Evolutionary conservation across 2,888 invertebrate species (phyloP), one percentile per base, ranked within the genome.

Genomic region (Meliscaeva auricollis): DNA sequence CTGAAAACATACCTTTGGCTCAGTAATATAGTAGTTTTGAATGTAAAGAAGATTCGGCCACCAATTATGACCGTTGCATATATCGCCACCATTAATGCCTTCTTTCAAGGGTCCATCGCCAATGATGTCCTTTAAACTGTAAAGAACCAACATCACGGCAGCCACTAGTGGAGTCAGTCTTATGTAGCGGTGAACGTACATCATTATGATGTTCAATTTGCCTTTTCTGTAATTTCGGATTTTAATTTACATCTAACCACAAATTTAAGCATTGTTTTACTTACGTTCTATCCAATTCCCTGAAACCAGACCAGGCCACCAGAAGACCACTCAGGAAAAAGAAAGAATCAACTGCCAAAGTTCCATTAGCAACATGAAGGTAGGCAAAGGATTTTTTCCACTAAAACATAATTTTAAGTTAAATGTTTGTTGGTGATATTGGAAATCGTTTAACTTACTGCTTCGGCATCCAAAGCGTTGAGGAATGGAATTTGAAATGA

Each of bases 271-370:
- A 15, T 1, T 5, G 3, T 20, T 8, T 3, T 1, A 30, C 60
- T 64, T 50, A 83, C 83, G 69, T 74, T 74, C 20, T 74, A 52
- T 88, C 88, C 13, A 88, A 54, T 54, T 88, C 81, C 44, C 69
- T 76, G 7, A 88, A 80, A 0, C 85, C 72, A 3, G 83, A 35
- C 78, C 87, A 81, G 0, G 93, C 92, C 3, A 93, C 92, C 0
- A 94, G 90, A 8, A 94, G 89, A 8, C 94, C 94, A 87, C 94
- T 93, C 38, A 94, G 87, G 17, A 93, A 87, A 85, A 94, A 94
- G 88, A 94, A 94, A 0, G 94, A 93, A 79, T 94, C 94, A 0
- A 94, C 94, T 0, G 93, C 92, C 8, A 93, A 89, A 0, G 92
- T 60, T 89, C 90, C 93, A 89, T 93, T 35, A 88, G 90, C 54